These are phyloP conservation scores for Tetragnatha versicolor DNA, from an alignment of 1,140 invertebrate species.

Conservation along the genomic window DNA sequence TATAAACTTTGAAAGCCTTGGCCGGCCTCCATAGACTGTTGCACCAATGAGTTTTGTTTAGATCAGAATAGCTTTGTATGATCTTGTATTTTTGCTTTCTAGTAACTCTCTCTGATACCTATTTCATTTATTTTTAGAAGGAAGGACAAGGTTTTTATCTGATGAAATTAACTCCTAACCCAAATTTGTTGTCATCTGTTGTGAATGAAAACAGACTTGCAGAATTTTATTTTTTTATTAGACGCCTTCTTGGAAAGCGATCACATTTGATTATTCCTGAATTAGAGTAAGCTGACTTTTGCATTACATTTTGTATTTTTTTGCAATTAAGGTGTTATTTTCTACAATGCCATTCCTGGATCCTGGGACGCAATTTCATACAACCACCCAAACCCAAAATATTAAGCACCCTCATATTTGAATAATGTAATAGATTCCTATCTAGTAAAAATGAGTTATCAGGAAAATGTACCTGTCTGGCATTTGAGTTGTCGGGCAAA, in stretches of 20 bases:
- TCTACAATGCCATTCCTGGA: neutral
- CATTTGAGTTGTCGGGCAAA: too few species aligned
- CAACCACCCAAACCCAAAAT: neutral
- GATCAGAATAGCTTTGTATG: neutral
- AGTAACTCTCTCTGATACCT: neutral
- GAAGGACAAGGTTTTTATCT: constrained; percentile 63
- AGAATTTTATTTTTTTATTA: constrained; percentile 70
- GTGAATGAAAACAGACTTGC: constrained; percentile 67
- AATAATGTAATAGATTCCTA: neutral
- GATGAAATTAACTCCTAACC: constrained; percentile 66
- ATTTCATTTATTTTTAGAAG: neutral
- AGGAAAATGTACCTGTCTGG: neutral
- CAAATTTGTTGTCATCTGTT: constrained; percentile 18
- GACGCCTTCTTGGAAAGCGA: constrained; percentile 69
- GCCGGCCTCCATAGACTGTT: neutral
- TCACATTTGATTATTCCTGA: constrained; percentile 69
- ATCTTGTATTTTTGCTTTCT: neutral
- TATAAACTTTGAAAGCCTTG: neutral
- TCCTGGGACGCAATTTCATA: neutral
- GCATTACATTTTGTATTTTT: neutral
- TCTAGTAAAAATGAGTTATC: neutral
- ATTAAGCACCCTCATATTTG: neutral
- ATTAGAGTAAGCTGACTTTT: constrained; percentile 65
- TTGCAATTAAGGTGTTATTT: neutral
- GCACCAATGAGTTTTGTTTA: neutral